These are phyloP conservation scores for Edolisoma coerulescens DNA, from an alignment of 2,113 vertebrate genomes.

Conservation along the genomic window DNA sequence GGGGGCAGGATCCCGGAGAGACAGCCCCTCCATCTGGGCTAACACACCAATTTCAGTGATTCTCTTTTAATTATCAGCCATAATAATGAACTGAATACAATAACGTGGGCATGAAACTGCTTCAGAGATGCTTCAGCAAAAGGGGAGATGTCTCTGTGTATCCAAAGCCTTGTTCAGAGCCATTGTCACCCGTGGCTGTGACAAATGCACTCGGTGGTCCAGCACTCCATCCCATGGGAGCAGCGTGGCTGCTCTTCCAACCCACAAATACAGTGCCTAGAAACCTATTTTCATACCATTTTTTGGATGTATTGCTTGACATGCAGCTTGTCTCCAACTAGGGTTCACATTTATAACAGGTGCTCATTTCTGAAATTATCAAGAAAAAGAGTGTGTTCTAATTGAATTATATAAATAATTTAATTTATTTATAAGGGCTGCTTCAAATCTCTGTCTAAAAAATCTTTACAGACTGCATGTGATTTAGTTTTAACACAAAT, in stretches of 20 bases:
- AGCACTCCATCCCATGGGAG: background rate
- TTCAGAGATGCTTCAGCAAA: background rate
- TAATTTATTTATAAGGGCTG: slow-evolving; percentile 17
- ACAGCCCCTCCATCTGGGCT: background rate
- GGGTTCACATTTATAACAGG: background rate
- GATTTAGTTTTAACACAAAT: background rate
- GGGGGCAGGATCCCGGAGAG: background rate
- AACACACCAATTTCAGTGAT: background rate
- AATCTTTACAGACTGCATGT: background rate
- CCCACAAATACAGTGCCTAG: background rate
- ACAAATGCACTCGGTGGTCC: background rate
- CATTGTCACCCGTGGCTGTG: background rate
- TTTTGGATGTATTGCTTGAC: background rate
- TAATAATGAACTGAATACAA: background rate
- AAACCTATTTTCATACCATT: background rate
- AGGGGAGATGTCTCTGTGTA: background rate
- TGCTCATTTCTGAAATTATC: background rate
- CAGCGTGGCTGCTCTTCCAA: background rate
- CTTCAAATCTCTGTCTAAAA: slow-evolving; percentile 9
- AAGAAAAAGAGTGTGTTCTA: slow-evolving; percentile 8
- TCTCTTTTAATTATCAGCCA: background rate
- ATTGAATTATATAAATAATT: slow-evolving; percentile 42
- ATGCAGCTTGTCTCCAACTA: background rate
- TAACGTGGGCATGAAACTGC: background rate
- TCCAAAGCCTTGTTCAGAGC: background rate